A percentile compares a stretch with the other conserved stretches of the same genome.
These are phyloP conservation scores for Pristionchus maxplancki DNA, from an alignment of 2,888 invertebrate species.

Conservation along the genomic window DNA sequence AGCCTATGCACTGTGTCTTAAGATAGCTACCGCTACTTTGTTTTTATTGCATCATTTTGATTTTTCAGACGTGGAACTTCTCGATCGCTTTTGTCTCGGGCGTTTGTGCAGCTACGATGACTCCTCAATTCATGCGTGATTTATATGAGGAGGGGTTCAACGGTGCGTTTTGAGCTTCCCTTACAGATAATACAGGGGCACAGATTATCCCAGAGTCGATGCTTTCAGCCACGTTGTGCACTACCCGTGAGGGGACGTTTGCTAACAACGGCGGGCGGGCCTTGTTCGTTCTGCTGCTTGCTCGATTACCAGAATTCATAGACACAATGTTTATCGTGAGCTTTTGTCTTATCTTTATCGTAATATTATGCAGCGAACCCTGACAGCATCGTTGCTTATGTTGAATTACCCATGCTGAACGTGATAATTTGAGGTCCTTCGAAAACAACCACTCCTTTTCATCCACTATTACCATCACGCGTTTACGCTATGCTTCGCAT, in stretches of 20 bases:
- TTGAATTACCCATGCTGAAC: too few relatives aligned
- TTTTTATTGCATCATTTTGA: background rate
- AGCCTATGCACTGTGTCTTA: too few relatives aligned
- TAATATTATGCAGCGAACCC: too few relatives aligned
- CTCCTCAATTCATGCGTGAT: background rate
- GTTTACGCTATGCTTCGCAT: background rate
- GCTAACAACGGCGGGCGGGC: background rate
- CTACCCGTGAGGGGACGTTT: background rate
- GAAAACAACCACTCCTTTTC: background rate
- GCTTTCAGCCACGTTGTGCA: background rate
- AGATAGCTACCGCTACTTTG: too few relatives aligned
- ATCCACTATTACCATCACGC: background rate
- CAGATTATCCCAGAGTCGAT: background rate
- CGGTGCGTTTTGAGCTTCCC: background rate
- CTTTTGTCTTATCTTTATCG: too few relatives aligned
- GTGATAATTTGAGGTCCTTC: too few relatives aligned
- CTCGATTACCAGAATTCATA: background rate
- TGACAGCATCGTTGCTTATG: too few relatives aligned
- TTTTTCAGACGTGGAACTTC: background rate
- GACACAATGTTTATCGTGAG: constrained; percentile 12
- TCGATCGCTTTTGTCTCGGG: background rate
- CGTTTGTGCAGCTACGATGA: background rate
- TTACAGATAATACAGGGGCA: too few relatives aligned
- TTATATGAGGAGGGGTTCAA: background rate
- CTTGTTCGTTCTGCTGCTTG: background rate